Evolutionary conservation across 2,888 invertebrate species (phyloP), one percentile per base, ranked within the genome.

Genomic region (Caenorhabditis wallacei): DNA sequence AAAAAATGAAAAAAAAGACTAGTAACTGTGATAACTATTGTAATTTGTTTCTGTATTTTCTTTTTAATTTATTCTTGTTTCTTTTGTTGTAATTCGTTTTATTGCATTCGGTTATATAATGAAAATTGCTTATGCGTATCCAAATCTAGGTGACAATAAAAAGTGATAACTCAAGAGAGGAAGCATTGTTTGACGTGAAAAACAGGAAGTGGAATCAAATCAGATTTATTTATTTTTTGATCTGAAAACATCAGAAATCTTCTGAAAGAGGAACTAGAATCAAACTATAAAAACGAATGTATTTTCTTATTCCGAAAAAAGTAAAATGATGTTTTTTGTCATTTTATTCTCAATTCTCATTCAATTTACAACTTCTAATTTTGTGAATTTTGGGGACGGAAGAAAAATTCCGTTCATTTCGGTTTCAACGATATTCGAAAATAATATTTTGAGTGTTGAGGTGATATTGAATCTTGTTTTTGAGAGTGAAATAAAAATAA

Each of bases 11-110:
- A 22, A 46, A 43, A 64, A 72, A 11, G 56, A 56, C 40, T 72
- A 72, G 72, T 72, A 72, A 72, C 71, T 71, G 48, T 59, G 59
- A 57, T 57, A 48, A 48, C 35, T 1, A 22, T 10, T 71, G 26
- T 57, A 16, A 2, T 48, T 30, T 51, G 5, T 30, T 56, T 56
- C n/a, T 54, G 16, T 54, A 2, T 26, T 22, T 43, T 56, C 26
- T 20, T 18, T 37, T 24, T 40, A 53, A n/a, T 72, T 63, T 57
- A 43, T 46, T 53, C 48, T 20, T 71, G 59, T 71, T 43, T 51
- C 59, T 35, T 24, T 53, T 37, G 30, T 51, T n/a, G 30, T n/a
- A 26, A 48, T 61, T 40, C 22, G 3, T 40, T 35, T 7, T 43
- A 22, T 22, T 30, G n/a, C 13, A 22, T 40, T 40, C 40, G 13